These are phyloP conservation scores for Agapostemon virescens DNA, from an alignment of 2,888 invertebrate species.

Conservation along the genomic window DNA sequence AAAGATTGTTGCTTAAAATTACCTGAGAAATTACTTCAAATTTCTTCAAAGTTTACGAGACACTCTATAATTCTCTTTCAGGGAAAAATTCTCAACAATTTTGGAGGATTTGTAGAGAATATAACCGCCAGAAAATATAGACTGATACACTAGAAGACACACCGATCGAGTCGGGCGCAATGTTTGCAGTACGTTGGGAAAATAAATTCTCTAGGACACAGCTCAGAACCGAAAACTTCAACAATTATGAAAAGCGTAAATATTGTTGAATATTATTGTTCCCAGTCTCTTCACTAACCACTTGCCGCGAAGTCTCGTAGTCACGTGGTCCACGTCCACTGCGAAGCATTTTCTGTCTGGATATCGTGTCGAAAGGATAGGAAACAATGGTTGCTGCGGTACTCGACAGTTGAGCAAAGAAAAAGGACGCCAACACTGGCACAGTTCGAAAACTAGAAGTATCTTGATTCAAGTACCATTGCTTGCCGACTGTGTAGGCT, in stretches of 20 bases:
- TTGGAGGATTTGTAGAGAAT: too few relatives aligned
- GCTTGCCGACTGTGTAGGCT: constrained; percentile 26
- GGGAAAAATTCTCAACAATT: too few relatives aligned
- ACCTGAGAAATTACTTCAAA: too few relatives aligned
- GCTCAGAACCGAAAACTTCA: too few relatives aligned
- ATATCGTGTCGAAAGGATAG: constrained; percentile 52
- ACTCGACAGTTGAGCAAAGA: constrained; percentile 30
- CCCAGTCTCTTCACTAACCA: constrained; percentile 28
- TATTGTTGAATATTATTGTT: background rate
- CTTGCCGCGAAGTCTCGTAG: constrained; percentile 1
- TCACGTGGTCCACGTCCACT: constrained; percentile 32
- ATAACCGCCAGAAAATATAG: too few relatives aligned
- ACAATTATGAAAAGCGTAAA: background rate
- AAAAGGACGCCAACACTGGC: constrained; percentile 33
- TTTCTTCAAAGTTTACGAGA: too few relatives aligned
- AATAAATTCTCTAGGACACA: too few relatives aligned
- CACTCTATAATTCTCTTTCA: too few relatives aligned
- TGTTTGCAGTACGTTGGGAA: background rate
- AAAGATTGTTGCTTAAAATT: too few relatives aligned
- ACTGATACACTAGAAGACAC: too few relatives aligned
- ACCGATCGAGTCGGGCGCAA: background rate
- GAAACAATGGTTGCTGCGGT: constrained; percentile 21
- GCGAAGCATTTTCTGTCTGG: constrained; percentile 50
- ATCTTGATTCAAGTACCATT: constrained; percentile 10
- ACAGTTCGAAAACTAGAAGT: background rate